These are phyloP conservation scores for Lindbergichthys nudifrons DNA, from an alignment of 2,797 vertebrate genomes.

Conservation along the genomic window DNA sequence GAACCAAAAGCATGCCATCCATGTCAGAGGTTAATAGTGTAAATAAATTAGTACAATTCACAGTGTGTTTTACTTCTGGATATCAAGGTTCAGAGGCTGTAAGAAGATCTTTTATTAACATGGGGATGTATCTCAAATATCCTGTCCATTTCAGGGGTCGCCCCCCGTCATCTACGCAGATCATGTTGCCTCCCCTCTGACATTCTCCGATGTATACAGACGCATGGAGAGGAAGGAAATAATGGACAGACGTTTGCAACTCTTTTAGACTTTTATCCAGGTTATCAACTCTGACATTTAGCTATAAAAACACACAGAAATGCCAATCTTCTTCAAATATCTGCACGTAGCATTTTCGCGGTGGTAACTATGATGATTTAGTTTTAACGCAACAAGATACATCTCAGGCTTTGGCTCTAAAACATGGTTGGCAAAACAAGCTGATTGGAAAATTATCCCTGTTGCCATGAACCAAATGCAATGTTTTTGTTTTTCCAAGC, in stretches of 20 bases:
- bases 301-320: background rate
- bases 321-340: background rate
- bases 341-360: background rate
- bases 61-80: background rate
- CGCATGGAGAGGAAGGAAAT: constrained; percentile 11
- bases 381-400: constrained; percentile 19
- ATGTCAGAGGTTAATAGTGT: background rate
- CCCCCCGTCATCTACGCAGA: constrained; percentile 24
- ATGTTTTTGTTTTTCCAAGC: constrained; percentile 56
- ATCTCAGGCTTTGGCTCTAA: constrained; percentile 51
- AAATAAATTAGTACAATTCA: background rate
- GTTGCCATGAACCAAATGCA: constrained; percentile 57
- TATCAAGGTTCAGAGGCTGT: constrained; percentile 22
- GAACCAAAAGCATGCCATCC: too few species aligned
- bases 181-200: constrained; percentile 51
- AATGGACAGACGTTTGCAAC: constrained; percentile 15
- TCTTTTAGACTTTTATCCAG: background rate
- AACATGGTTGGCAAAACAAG: constrained; percentile 37
- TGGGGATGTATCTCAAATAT: constrained; percentile 39
- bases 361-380: constrained; percentile 13
- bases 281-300: background rate
- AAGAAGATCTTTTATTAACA: constrained; percentile 42
- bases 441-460: constrained; percentile 28
- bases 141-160: constrained; percentile 22
- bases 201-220: constrained; percentile 33